Base-by-base conservation (phyloP, 2,888 invertebrate genomes). In the Pterostichus madidus region DNA sequence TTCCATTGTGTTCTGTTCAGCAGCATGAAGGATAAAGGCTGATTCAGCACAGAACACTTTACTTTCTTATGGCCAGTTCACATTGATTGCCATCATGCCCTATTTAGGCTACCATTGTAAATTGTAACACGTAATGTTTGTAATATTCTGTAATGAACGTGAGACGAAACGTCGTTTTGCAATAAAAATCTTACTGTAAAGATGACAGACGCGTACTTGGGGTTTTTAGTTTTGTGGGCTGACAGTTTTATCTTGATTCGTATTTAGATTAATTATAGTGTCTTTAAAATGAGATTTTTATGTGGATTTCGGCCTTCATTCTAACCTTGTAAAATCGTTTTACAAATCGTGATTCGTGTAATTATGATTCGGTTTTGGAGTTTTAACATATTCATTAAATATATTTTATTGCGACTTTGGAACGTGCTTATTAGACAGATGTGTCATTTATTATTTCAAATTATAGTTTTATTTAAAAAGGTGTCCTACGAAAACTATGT, bases 241-340 rank as follows among this genome's bases (percentile, higher is more conserved):
- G 39, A 6, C 8, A 44, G 39, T 71, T 71, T 64, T 64, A 35
- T n/a, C 24, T 59, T 59, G 31, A 17, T 64, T 32, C 32, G 44
- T 71, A 56, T 46, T 71, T 44, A 71, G 39, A 44, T 71, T 44
- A 71, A 71, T 71, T 71, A 71, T 13, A 71, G 44, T 71, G 39
- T 24, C 15, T 39, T 52, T 39, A 44, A 44, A 71, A 44, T 17
- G 56, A 71, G 64, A 35, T 64, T 64, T 64, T 24, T 61, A 49
- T 61, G 35, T 5, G 49, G 49, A 49, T 11, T 64, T 13, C 39
- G 68, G 31, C 68, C 68, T 71, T 71, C 68, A 2, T 7, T 6
- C 2, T 46, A 39, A 11, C 68, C 68, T 71, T 39, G 44, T 44
- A 4, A 44, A 15, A 13, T 32, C 3, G 4, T 71, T 11, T 44